A percentile compares a stretch with the other conserved stretches of the same genome.
Evolutionary conservation across 2,113 vertebrate species (phyloP).

Genomic region (Dolichallabes microphthalmus): DNA sequence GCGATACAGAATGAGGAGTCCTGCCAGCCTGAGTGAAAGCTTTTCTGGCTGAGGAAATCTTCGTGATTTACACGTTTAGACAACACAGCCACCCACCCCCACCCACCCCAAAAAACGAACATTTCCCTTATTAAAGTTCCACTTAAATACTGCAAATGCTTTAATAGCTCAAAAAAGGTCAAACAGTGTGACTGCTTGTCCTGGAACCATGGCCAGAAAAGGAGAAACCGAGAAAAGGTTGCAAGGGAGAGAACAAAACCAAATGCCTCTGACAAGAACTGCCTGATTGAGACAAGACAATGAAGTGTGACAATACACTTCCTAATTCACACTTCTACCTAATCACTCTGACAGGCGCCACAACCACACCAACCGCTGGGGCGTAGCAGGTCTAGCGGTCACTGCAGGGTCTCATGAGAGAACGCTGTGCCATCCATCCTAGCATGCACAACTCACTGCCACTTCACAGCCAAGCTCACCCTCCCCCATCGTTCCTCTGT

Average conservation of each 20-base stretch:
- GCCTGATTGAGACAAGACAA: constrained; percentile 10
- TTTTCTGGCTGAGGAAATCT: not conserved
- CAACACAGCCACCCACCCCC: not conserved
- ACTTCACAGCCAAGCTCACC: constrained; percentile 12
- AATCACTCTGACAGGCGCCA: constrained; percentile 21
- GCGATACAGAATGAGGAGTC: not conserved
- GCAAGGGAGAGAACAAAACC: not conserved
- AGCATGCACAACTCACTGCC: constrained; percentile 28
- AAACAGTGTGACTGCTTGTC: not conserved
- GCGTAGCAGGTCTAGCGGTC: not conserved
- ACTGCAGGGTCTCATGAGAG: not conserved
- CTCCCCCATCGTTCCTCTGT: not conserved
- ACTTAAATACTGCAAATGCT: constrained; percentile 35
- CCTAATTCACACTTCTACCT: constrained; percentile 1
- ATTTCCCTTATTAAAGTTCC: constrained; percentile 1
- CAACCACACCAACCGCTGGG: not conserved
- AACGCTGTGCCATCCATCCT: constrained; percentile 3
- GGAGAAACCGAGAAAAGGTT: not conserved
- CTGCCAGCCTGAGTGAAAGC: not conserved
- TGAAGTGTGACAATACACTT: not conserved
- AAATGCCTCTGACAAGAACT: constrained; percentile 10
- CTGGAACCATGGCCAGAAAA: not conserved
- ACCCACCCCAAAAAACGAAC: not conserved
- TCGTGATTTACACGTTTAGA: not conserved
- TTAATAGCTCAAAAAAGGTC: not conserved